phyloP scores from a whole-genome alignment of 2,888 invertebrate species.

The Apoda limacodes region DNA sequence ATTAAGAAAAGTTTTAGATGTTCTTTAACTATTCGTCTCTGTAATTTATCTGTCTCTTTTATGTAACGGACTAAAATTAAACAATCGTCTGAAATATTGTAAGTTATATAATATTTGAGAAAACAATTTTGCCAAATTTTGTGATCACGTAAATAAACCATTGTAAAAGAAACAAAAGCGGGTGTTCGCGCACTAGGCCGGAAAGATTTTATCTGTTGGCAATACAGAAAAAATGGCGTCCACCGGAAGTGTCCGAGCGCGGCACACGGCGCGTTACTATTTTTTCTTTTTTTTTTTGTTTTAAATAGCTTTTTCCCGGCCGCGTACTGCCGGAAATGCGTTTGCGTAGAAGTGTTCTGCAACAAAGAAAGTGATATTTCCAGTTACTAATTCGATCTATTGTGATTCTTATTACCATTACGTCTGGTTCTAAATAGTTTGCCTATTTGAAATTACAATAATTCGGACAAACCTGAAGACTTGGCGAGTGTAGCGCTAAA shows the following conservation, averaged over 20 bases:
- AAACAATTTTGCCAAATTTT: too few relatives aligned
- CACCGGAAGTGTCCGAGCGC: constrained; percentile 69
- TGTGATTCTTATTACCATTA: constrained; percentile 37
- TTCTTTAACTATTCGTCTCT: too few relatives aligned
- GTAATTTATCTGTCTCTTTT: too few relatives aligned
- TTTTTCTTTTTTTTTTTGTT: constrained; percentile 64
- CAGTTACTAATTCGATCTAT: constrained; percentile 40
- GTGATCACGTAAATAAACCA: too few relatives aligned
- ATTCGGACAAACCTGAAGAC: constrained; percentile 38
- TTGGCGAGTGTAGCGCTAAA: constrained; percentile 59
- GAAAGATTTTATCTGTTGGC: constrained; percentile 71
- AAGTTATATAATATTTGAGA: too few relatives aligned
- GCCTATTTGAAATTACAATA: too few relatives aligned
- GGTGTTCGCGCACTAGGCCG: constrained; percentile 64
- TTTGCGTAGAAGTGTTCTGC: constrained; percentile 62
- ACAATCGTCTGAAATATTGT: too few relatives aligned
- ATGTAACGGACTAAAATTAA: too few relatives aligned
- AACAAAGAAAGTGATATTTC: constrained; percentile 45
- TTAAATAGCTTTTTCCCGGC: constrained; percentile 70
- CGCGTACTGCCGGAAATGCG: constrained; percentile 67
- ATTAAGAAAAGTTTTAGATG: too few relatives aligned
- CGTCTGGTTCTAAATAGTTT: too few relatives aligned
- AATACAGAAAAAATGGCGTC: constrained; percentile 71
- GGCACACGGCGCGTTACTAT: constrained; percentile 65
- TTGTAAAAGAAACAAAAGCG: constrained; percentile 49